phyloP scores from a whole-genome alignment of 92 coral and sea anemone species.

The Bergia puertoricense region DNA sequence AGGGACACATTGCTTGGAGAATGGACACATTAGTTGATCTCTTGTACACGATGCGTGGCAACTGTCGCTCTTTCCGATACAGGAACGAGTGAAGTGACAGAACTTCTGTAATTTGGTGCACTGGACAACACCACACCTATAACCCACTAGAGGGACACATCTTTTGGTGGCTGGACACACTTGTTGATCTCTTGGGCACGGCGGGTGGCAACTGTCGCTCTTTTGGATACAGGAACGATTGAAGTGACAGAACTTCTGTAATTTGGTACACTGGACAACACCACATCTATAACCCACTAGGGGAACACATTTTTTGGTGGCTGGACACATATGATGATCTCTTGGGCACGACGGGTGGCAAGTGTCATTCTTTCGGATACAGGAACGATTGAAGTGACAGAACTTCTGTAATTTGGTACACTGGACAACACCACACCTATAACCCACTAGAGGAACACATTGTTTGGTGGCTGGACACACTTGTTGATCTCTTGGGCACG shows the following conservation, averaged over 20 bases:
- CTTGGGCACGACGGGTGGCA: background rate
- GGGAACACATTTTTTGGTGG: background rate
- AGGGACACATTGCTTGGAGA: too few species aligned
- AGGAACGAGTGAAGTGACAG: background rate
- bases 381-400: background rate
- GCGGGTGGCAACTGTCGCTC: too few species aligned
- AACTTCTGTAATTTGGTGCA: background rate
- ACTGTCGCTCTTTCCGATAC: background rate
- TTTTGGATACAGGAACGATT: background rate
- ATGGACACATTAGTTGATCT: too few species aligned
- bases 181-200: too few species aligned
- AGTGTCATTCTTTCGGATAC: background rate
- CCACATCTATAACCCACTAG: background rate
- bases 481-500: background rate
- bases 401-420: background rate
- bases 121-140: background rate
- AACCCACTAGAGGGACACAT: background rate
- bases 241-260: background rate
- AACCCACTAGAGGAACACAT: background rate
- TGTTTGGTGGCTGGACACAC: background rate
- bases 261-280: background rate
- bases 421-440: background rate
- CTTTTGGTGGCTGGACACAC: background rate
- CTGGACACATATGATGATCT: background rate
- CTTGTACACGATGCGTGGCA: too few species aligned